Evolutionary conservation across 2,797 vertebrate species (phyloP), one percentile per base, ranked within the genome.

Genomic region (Vipera ursinii): DNA sequence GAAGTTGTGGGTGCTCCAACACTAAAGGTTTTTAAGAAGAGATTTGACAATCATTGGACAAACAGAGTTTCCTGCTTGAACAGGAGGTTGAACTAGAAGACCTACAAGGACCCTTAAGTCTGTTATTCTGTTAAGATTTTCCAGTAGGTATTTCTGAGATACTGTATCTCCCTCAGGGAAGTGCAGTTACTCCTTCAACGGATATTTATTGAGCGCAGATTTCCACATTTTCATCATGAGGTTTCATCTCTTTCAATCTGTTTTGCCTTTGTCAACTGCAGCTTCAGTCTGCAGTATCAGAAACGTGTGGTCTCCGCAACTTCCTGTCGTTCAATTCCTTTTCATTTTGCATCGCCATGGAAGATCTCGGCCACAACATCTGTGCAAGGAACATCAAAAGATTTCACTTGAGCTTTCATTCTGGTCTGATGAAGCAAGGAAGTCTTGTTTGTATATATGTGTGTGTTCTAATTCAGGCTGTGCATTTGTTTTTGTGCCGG

Each of bases 321-420:
- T 98, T 97, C 97, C 98, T 97, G 96, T 92, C 9, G 0, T 92
- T 96, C 93, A 12, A 4, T 96, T 93, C 90, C 94, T 96, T 97
- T 96, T 96, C 48, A 1, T 96, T 96, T 94, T 93, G 95, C 92
- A 94, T 97, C 97, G 96, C 96, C 96, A 97, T 92, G 95, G 94
- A 96, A 97, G 91, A 91, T 95, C 96, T 94, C 87, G 32, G 95
- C 97, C 95, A 93, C 96, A 96, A 97, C 98, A 98, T 98, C 97
- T 98, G 98, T 96, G 95, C 90, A 10, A 48, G 92, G 90, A 97
- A 97, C 97, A 98, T 98, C 97, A 98, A 98, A 98, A 97, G 96
- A 87, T 61, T 95, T 48, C 92, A 87, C 95, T 97, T 95, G 82
- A 95, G 97, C 97, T 98, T 98, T 96, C 96, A 97, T 97, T 98